These are phyloP conservation scores for Pomatorhinus ruficollis DNA, from an alignment of 2,113 vertebrate genomes.

Conservation along the genomic window DNA sequence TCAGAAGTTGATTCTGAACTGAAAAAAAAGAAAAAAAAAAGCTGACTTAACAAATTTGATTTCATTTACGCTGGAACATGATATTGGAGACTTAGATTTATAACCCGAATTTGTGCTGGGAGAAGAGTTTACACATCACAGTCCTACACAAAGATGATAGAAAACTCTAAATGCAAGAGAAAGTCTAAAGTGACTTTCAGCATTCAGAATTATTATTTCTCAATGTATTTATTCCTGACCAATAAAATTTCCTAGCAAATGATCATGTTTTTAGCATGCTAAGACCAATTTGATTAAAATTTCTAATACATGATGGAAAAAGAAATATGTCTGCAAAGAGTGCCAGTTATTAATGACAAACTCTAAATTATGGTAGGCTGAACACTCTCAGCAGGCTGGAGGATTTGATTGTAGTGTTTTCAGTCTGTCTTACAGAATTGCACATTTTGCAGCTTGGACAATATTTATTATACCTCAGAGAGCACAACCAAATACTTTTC, in stretches of 20 bases:
- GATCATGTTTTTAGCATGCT: background rate
- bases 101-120: background rate
- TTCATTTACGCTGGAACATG: background rate
- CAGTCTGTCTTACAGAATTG: constrained; percentile 8
- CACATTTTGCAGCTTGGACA: background rate
- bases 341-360: constrained; percentile 18
- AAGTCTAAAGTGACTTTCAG: background rate
- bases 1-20: background rate
- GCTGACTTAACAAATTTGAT: background rate
- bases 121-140: background rate
- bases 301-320: background rate
- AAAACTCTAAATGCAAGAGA: background rate
- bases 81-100: background rate
- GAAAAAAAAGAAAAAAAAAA: background rate
- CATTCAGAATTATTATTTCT: background rate
- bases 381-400: background rate
- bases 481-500: background rate
- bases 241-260: background rate
- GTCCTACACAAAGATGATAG: background rate
- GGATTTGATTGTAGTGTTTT: constrained; percentile 16
- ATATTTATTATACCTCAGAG: constrained; percentile 4
- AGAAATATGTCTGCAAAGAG: background rate
- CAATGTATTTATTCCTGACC: background rate
- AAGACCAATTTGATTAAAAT: constrained; percentile 24
- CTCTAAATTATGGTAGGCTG: background rate